Percentiles rank a stretch among this genome's conserved stretches.
Evolutionary conservation across 2,113 vertebrate species (phyloP).

Genomic region (Oreochromis niloticus): DNA sequence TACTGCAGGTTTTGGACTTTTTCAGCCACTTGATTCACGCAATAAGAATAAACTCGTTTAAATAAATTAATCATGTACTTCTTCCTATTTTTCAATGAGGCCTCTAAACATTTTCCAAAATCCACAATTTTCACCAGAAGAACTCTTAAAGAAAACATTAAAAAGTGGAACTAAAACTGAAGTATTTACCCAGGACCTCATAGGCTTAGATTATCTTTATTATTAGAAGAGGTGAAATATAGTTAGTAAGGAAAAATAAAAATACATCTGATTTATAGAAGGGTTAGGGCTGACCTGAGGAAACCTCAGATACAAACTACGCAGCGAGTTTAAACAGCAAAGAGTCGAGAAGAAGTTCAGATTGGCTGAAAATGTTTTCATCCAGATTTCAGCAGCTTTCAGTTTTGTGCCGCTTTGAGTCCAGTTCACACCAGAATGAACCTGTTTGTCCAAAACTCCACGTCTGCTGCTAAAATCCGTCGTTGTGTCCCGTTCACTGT

Average conservation of each 20-base stretch:
- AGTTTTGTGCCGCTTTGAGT: fast-evolving
- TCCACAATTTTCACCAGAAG: background rate
- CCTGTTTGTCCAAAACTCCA: background rate
- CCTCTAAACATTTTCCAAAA: background rate
- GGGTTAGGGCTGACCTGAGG: no score
- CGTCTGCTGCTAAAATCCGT: fast-evolving
- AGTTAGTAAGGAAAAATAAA: fast-evolving
- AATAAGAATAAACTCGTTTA: fast-evolving
- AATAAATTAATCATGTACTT: fast-evolving
- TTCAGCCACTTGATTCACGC: background rate
- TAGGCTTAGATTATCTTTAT: fast-evolving
- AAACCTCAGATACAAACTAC: no score
- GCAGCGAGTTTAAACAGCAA: background rate
- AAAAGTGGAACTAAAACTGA: fast-evolving
- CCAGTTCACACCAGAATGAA: background rate
- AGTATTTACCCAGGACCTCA: fast-evolving
- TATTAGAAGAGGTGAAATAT: background rate
- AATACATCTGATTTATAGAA: background rate
- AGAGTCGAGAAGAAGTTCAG: fast-evolving
- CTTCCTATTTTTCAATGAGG: background rate
- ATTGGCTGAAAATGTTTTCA: fast-evolving
- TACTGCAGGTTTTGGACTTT: background rate
- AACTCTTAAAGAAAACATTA: background rate
- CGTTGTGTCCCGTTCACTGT: background rate
- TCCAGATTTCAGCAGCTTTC: background rate